Evolutionary conservation across 1,140 invertebrate genomes (phyloP).

Genomic region (Zaprionus ghesquierei): DNA sequence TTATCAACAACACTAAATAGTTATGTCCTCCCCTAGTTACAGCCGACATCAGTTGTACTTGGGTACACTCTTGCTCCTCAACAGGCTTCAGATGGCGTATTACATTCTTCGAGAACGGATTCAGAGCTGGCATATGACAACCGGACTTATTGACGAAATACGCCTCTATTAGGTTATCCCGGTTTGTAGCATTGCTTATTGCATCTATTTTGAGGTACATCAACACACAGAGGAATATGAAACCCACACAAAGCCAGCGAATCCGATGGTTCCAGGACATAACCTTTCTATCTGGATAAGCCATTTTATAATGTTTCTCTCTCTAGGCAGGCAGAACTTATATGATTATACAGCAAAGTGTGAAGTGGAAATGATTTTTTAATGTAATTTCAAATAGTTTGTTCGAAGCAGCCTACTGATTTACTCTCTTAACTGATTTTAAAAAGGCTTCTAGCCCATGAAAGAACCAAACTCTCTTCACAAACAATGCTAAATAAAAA

Average conservation of each 20-base stretch:
- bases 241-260: not conserved
- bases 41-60: not conserved
- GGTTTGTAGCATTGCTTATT: not conserved
- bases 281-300: not conserved
- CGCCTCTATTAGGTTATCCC: not conserved
- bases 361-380: no score
- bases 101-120: not conserved
- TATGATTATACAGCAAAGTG: not conserved
- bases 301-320: not conserved
- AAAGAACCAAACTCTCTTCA: no score
- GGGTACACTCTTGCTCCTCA: not conserved
- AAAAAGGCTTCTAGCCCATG: no score
- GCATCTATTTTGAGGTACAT: slow-evolving; percentile 15
- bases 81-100: rapidly evolving
- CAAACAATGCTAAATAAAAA: no score
- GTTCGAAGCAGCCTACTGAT: no score
- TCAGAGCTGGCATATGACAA: slow-evolving; percentile 27
- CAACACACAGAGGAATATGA: not conserved
- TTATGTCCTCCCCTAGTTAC: not conserved
- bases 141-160: slow-evolving; percentile 46
- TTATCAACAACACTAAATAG: not conserved
- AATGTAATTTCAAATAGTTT: no score
- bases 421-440: no score
- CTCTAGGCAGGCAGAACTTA: not conserved
- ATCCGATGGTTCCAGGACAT: not conserved